Conservation (phyloP, 1,140 invertebrate species). For the Drosophila truncata region DNA sequence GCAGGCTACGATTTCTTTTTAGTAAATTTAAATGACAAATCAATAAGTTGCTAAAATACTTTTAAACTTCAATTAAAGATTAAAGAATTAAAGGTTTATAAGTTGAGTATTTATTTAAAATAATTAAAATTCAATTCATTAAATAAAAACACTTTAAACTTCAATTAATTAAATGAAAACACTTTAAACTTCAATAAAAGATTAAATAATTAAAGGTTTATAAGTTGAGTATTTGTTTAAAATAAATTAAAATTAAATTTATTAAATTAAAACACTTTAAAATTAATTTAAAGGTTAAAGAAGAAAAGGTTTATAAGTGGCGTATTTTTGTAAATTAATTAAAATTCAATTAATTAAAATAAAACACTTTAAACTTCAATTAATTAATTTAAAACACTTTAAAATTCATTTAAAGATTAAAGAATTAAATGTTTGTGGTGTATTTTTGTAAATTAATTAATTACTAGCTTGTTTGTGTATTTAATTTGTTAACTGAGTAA, state of each 20-base stretch:
- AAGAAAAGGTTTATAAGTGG: not conserved
- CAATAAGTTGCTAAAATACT: not conserved
- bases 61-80: not conserved
- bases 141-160: no score
- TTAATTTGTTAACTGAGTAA: not conserved
- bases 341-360: no score
- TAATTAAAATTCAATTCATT: no score
- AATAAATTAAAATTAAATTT: no score
- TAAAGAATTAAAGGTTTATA: no score
- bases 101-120: not conserved
- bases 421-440: not conserved
- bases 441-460: not conserved
- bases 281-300: not conserved
- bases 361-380: not conserved
- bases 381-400: no score
- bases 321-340: no score
- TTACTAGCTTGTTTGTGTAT: not conserved
- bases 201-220: no score
- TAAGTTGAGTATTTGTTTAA: not conserved
- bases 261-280: no score
- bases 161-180: no score
- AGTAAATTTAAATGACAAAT: constrained; percentile 1
- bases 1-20: not conserved
- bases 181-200: not conserved
- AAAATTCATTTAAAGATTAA: no score